A percentile compares a stretch with the other conserved stretches of the same genome.
Evolutionary conservation across 1,140 invertebrate genomes (phyloP).

Genomic region (Neodiprion fabricii): DNA sequence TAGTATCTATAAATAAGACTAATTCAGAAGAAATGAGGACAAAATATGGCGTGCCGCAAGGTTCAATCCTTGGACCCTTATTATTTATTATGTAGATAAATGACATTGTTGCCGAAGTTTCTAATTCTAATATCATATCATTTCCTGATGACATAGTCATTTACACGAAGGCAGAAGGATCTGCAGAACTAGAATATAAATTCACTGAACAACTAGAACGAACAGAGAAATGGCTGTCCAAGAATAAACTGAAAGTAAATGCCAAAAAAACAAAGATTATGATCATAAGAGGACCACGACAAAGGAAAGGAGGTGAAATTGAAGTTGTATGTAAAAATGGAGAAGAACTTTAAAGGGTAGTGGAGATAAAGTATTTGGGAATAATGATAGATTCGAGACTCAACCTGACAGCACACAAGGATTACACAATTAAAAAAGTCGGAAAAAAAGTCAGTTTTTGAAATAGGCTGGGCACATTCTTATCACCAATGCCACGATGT

Average conservation of each 20-base stretch:
- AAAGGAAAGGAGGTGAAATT: neutral
- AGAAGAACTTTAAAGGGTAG: neutral
- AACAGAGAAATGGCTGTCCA: neutral
- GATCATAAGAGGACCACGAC: neutral
- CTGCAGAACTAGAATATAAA: neutral
- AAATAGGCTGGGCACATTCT: no score
- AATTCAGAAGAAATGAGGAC: no score
- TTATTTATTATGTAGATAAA: no score
- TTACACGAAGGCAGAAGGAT: neutral
- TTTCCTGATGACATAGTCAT: neutral
- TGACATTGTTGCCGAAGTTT: no score
- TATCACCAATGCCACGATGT: no score
- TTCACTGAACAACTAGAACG: neutral
- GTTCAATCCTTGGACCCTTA: no score
- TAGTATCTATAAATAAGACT: no score
- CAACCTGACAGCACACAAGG: no score
- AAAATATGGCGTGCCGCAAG: no score
- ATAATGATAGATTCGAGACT: neutral
- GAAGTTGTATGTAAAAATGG: neutral
- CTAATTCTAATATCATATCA: neutral
- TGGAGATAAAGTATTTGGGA: neutral
- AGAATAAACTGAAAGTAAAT: conserved; percentile 8
- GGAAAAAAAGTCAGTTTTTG: no score
- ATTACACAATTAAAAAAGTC: no score
- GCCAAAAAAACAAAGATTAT: neutral